Evolutionary conservation across 2,888 invertebrate species (phyloP), one percentile per base, ranked within the genome.

Genomic region (Acronicta leporina): DNA sequence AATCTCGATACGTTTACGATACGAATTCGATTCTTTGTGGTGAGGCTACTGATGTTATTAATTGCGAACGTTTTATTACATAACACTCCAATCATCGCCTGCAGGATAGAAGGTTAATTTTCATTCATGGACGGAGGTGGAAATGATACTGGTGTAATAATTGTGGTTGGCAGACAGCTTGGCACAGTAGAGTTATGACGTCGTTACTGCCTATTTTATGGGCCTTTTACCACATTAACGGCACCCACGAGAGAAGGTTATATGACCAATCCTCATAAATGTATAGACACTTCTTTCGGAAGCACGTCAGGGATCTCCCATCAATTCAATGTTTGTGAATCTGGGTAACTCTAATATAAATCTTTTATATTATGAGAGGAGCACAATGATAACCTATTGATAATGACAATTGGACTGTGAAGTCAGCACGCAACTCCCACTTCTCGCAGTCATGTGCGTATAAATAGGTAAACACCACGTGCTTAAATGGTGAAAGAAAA

Each of bases 121-220:
- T 6, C 7, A 38, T 38, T 38, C 38, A 38, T 38, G 38, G 7
- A 38, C 8, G 38, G n/a, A n/a, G 2, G 5, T 4, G 5, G n/a
- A 27, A 54, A 69, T 15, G 35, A 25, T 25, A 7, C 2, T 30
- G 33, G 33, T 33, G 41, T 49, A 46, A 45, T 33, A 38, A 30
- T 14, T 14, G 20, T 15, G 30, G 15, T 70, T 51, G 58, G 35
- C 58, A 71, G 57, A 71, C 57, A 48, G 20, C 16, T 43, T 49
- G 65, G 38, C 55, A 47, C 71, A 57, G 43, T 46, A 33, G 42
- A 42, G 38, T 65, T 56, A 70, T 51, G 35, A 42, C 35, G 43
- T 57, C 56, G 56, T 57, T 44, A 71, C 20, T 43, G 57, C 56
- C 50, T 64, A 44, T 56, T 57, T 70, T 70, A 52, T 58, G 54